These are phyloP conservation scores for Drosophila infuscata DNA, from an alignment of 2,888 invertebrate species.

Conservation along the genomic window DNA sequence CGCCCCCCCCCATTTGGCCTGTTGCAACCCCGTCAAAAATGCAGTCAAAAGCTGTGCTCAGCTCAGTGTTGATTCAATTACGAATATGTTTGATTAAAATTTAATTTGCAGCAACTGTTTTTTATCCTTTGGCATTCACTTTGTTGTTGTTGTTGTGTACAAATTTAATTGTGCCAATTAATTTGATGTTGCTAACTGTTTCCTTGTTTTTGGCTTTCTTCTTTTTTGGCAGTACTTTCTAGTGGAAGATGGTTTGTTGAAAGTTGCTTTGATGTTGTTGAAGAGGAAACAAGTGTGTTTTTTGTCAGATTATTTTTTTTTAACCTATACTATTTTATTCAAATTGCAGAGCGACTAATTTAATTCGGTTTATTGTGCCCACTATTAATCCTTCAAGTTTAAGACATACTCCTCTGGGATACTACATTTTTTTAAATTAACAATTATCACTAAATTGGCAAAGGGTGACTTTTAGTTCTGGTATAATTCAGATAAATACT, in stretches of 20 bases:
- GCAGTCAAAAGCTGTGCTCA: constrained; percentile 22
- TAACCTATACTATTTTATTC: background rate
- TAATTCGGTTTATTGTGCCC: background rate
- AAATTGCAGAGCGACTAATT: background rate
- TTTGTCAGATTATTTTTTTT: background rate
- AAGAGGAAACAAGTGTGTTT: background rate
- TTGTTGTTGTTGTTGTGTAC: constrained; percentile 9
- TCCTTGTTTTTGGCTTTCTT: background rate
- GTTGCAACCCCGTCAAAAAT: constrained; percentile 18
- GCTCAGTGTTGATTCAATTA: constrained; percentile 56
- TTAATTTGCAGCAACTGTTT: constrained; percentile 29
- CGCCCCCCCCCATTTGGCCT: constrained; percentile 1
- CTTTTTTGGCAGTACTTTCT: background rate
- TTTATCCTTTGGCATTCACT: background rate
- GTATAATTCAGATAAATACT: background rate
- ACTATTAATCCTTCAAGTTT: background rate
- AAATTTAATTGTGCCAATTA: constrained; percentile 33
- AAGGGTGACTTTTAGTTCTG: background rate
- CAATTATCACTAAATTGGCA: no score
- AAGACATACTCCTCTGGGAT: background rate
- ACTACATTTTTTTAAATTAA: no score
- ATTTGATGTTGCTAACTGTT: background rate
- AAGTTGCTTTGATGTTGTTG: background rate
- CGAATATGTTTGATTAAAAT: constrained; percentile 46
- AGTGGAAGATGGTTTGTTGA: background rate